These are phyloP conservation scores for Prolemur simus DNA, from an alignment of 2,113 vertebrate genomes.

Conservation along the genomic window DNA sequence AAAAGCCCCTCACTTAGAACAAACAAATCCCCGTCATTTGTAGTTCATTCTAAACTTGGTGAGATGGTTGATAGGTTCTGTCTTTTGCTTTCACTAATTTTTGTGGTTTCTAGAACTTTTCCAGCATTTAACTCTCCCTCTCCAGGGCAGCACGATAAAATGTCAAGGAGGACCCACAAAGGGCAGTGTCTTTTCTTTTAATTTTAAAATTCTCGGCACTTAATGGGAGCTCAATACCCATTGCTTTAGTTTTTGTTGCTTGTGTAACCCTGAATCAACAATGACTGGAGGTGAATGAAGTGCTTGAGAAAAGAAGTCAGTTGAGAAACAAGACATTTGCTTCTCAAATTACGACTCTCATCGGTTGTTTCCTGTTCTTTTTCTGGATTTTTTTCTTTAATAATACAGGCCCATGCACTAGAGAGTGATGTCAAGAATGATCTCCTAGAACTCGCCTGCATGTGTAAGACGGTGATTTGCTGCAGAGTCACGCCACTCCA, in stretches of 20 bases:
- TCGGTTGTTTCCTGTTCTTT: not conserved
- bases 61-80: not conserved
- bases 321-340: not conserved
- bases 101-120: not conserved
- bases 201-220: not conserved
- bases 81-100: not conserved
- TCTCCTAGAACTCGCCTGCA: slow-evolving; percentile 86
- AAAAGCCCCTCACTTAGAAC: not conserved
- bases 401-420: slow-evolving; percentile 82
- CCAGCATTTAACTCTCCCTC: not conserved
- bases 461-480: slow-evolving; percentile 89
- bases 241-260: not conserved
- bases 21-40: not conserved
- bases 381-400: slow-evolving; percentile 30
- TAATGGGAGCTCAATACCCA: not conserved
- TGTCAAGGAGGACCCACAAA: not conserved
- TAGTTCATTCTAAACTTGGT: not conserved
- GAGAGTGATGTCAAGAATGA: slow-evolving; percentile 85
- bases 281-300: not conserved
- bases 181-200: not conserved
- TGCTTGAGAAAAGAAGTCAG: not conserved
- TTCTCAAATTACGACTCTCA: not conserved
- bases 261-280: not conserved
- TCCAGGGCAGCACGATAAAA: not conserved
- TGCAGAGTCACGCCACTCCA: slow-evolving; percentile 89